phyloP scores from a whole-genome alignment of 2,113 vertebrate genomes.

The Delphinus delphis region DNA sequence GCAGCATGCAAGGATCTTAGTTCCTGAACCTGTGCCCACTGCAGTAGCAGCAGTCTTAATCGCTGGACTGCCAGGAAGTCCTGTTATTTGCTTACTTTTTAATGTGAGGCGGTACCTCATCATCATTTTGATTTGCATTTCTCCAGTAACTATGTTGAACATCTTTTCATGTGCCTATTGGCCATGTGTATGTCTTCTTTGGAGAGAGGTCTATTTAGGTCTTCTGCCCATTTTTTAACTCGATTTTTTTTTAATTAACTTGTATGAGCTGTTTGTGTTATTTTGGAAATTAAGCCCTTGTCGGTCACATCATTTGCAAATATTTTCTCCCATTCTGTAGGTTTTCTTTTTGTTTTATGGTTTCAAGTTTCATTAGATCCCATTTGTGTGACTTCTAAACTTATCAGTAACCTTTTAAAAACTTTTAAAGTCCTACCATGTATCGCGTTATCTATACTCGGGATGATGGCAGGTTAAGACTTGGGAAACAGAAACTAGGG shows the following conservation, averaged over 20 bases:
- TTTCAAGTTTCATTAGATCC: background rate
- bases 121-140: background rate
- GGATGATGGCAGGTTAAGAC: background rate
- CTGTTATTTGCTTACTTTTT: no score
- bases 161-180: background rate
- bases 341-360: no score
- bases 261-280: background rate
- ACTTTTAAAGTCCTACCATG: background rate
- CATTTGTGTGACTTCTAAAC: background rate
- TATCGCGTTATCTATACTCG: background rate
- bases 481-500: background rate
- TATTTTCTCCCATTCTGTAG: background rate
- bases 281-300: background rate
- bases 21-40: no score
- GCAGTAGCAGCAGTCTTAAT: no score
- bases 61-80: no score
- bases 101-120: background rate
- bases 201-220: background rate
- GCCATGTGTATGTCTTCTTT: background rate
- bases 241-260: background rate
- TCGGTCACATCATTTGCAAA: background rate
- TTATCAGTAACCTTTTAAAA: background rate
- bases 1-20: no score
- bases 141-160: background rate
- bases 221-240: background rate